Base-by-base conservation (phyloP, 2,888 invertebrate genomes). In the Tachina lurida region DNA sequence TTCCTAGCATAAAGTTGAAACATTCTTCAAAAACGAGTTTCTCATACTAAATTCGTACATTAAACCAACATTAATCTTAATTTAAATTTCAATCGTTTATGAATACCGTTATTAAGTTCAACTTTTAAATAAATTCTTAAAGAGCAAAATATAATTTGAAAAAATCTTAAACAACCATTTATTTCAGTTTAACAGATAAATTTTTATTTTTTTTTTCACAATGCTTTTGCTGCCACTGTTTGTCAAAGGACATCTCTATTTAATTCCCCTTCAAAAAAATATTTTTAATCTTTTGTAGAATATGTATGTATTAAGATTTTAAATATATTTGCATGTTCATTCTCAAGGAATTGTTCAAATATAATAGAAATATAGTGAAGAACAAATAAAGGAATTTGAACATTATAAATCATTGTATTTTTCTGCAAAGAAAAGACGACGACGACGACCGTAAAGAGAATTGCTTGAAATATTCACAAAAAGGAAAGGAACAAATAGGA, bases 361-460 rank as follows among this genome's bases (percentile, higher is more conserved):
- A 79, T 43, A 84, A 84, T 76, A 49, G 54, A 63, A 81, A 73
- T 43, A 49, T 41, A 3, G 5, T 13, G 56, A 22, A 60, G 43
- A 73, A 68, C 56, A 77, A 84, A 77, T 68, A 77, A 79, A 82
- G 67, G 49, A 75, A 74, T 63, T 65, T 74, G 49, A 77, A 74
- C 68, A 54, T 58, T 68, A 13, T 76, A 84, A 84, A 84, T 84
- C 80, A 73, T 76, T 60, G 19, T 62, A 54, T 63, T 63, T 82
- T 65, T 52, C 47, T 71, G 3, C 41, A 17, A 45, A 71, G 45
- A 60, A 62, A 63, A 31, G 31, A 31, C 7, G 22, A 52, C 52
- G 31, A 31, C 7, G 22, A 52, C 52, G 22, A 60, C 45, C 60
- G 54, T 60, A 45, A 41, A 41, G 1, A 10, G 60, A 39, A 60